These are phyloP conservation scores for Poecilia velifera DNA, from an alignment of 2,797 vertebrate species.

Conservation along the genomic window DNA sequence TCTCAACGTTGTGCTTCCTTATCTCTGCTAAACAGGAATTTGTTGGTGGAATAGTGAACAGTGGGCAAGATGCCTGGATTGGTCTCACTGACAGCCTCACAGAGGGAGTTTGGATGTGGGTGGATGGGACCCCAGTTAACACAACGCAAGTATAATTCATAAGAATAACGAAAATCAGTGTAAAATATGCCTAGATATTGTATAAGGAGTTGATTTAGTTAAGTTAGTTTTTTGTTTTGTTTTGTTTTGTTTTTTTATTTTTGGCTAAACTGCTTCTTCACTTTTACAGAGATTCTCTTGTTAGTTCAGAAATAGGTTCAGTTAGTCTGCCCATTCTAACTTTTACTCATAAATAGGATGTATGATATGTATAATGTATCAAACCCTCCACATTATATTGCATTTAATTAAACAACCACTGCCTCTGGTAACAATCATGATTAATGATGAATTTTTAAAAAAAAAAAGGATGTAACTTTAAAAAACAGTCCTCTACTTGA, in stretches of 20 bases:
- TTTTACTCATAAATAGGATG: neutral
- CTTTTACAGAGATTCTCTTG: neutral
- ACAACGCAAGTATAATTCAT: conserved; percentile 28
- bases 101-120: conserved; percentile 59
- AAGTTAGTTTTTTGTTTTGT: no score
- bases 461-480: neutral
- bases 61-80: conserved; percentile 34
- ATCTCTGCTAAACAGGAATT: conserved; percentile 29
- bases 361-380: no score
- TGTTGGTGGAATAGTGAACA: neutral
- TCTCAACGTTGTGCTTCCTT: neutral
- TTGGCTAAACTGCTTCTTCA: neutral
- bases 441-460: neutral
- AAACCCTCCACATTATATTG: no score
- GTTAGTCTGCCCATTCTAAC: neutral
- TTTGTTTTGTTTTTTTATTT: no score
- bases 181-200: neutral
- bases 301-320: neutral
- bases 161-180: neutral
- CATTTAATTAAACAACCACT: neutral
- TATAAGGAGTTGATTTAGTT: no score
- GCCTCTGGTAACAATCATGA: neutral
- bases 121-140: conserved; percentile 42
- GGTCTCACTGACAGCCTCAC: conserved; percentile 41
- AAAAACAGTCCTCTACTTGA: neutral